Evolutionary conservation across 2,113 vertebrate genomes (phyloP).

Genomic region (Lepidothrix coronata): DNA sequence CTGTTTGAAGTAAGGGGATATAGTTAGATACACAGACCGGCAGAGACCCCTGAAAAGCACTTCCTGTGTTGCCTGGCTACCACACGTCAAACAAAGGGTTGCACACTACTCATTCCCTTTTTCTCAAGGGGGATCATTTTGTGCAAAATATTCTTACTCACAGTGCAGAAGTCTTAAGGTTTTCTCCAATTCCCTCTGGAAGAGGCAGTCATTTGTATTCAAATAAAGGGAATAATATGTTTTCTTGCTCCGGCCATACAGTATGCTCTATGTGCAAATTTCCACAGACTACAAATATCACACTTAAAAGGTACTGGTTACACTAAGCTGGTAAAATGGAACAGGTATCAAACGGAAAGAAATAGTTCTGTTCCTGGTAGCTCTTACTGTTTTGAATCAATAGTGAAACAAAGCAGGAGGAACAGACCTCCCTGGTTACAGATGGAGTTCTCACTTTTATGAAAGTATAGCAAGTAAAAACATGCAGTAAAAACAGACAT

Average conservation of each 20-base stretch:
- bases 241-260: background rate
- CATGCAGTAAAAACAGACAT: background rate
- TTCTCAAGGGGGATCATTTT: background rate
- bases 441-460: fast-evolving
- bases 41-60: background rate
- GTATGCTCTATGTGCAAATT: background rate
- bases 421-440: background rate
- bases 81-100: background rate
- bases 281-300: background rate
- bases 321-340: background rate
- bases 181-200: background rate
- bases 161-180: background rate
- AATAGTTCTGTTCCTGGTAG: background rate
- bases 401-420: background rate
- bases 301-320: background rate
- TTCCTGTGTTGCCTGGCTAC: background rate
- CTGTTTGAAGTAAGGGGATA: background rate
- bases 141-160: background rate
- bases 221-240: background rate
- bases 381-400: background rate
- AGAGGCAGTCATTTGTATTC: background rate
- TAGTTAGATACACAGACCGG: background rate
- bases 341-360: background rate
- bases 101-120: background rate
- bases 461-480: background rate